Evolutionary conservation across 92 coral and sea anemone species (phyloP).

Genomic region (Desmophyllum pertusum): DNA sequence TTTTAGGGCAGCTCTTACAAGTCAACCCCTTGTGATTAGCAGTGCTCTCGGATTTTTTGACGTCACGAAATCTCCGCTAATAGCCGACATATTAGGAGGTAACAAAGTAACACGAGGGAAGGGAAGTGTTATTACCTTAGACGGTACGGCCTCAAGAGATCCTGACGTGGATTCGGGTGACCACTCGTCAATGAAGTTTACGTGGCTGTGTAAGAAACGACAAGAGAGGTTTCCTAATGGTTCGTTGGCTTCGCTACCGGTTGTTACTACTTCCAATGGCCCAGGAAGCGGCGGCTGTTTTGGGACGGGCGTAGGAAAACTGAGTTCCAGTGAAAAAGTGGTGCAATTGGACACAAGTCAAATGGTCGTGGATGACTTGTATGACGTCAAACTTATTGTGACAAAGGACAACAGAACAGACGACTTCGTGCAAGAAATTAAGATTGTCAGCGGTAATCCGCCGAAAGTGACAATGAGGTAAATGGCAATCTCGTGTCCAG

Average conservation of each 20-base stretch:
- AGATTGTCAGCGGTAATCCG: conserved; percentile 77
- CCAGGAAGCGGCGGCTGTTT: conserved; percentile 78
- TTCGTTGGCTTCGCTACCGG: conserved; percentile 37
- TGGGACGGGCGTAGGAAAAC: conserved; percentile 79
- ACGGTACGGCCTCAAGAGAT: conserved; percentile 70
- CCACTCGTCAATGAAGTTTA: conserved; percentile 65
- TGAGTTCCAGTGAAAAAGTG: conserved; percentile 22
- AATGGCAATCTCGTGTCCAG: background rate
- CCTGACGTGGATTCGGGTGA: conserved; percentile 72
- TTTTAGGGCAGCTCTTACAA: conserved; percentile 54
- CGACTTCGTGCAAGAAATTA: conserved; percentile 57
- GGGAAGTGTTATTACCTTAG: conserved; percentile 37
- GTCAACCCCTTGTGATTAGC: conserved; percentile 4
- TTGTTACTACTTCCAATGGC: conserved; percentile 27
- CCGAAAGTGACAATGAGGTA: conserved; percentile 71
- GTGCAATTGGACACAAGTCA: conserved; percentile 48
- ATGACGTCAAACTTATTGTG: conserved; percentile 62
- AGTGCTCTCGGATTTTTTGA: conserved; percentile 53
- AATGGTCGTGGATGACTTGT: conserved; percentile 53
- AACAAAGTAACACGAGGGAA: conserved; percentile 65
- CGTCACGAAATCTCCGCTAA: conserved; percentile 50
- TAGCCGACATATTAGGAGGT: conserved; percentile 76
- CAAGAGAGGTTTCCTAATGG: conserved; percentile 55
- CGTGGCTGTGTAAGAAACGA: conserved; percentile 77
- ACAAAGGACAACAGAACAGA: conserved; percentile 44